Evolutionary conservation across 37 sponge, comb jelly and placozoan genomes (phyloP).

Genomic region (Petrosia ficiformis): DNA sequence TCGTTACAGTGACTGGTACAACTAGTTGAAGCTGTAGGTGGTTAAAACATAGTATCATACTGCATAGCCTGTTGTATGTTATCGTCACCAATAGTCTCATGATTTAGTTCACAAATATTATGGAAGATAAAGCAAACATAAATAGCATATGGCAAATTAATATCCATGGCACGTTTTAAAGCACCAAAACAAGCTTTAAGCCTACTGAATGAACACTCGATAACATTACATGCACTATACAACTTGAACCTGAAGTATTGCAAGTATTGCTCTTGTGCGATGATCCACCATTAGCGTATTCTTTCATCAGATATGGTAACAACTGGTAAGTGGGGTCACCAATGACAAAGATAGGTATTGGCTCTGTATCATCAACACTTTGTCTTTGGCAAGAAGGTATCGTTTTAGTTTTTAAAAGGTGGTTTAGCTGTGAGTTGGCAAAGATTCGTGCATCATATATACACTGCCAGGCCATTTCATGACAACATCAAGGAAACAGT

Average conservation of each 20-base stretch:
- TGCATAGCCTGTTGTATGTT: background rate
- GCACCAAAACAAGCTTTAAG: slow-evolving; percentile 33
- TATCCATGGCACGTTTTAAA: slow-evolving; percentile 9
- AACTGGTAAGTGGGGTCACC: slow-evolving; percentile 37
- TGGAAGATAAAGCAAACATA: slow-evolving; percentile 38
- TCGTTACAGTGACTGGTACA: background rate
- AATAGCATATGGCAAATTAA: background rate
- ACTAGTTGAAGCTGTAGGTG: background rate
- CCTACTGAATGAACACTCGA: slow-evolving; percentile 42
- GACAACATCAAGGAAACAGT: slow-evolving; percentile 25
- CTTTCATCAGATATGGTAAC: slow-evolving; percentile 32
- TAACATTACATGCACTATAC: slow-evolving; percentile 29
- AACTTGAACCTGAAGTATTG: slow-evolving; percentile 35
- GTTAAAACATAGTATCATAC: slow-evolving; percentile 15
- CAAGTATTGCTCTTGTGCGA: slow-evolving; percentile 2
- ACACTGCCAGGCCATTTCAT: slow-evolving; percentile 34
- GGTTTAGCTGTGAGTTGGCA: slow-evolving; percentile 15
- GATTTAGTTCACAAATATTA: slow-evolving; percentile 36
- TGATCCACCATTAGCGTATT: slow-evolving; percentile 24
- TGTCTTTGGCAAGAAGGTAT: slow-evolving; percentile 15
- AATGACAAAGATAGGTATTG: slow-evolving; percentile 10
- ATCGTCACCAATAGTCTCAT: slow-evolving; percentile 17
- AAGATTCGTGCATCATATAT: slow-evolving; percentile 31
- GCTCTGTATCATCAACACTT: slow-evolving; percentile 11
- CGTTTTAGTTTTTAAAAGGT: background rate